phyloP scores from a whole-genome alignment of 2,888 invertebrate species.

The Acronicta alni region DNA sequence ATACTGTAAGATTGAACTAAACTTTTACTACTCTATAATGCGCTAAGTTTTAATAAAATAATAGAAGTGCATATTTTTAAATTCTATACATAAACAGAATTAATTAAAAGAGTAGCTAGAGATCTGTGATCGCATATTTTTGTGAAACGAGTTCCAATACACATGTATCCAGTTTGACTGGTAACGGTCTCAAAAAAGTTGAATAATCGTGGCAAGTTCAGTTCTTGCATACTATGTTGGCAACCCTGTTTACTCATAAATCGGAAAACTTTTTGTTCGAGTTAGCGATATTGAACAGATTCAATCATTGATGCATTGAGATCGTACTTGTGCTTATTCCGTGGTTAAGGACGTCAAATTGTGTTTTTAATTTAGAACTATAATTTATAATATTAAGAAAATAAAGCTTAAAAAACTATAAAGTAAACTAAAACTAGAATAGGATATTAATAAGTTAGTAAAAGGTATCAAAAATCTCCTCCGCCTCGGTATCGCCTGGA shows the following conservation, averaged over 20 bases:
- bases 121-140: conserved; percentile 43
- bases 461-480: no score
- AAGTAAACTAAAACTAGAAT: no score
- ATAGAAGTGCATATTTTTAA: conserved; percentile 1
- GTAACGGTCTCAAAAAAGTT: conserved; percentile 38
- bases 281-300: conserved; percentile 46
- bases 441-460: no score
- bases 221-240: conserved; percentile 31
- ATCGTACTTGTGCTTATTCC: no score
- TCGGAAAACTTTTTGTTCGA: conserved; percentile 35
- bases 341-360: no score
- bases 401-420: no score
- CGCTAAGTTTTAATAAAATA: background rate
- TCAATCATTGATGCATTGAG: conserved; percentile 15
- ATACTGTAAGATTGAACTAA: no score
- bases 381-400: no score
- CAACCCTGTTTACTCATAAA: conserved; percentile 26
- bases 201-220: conserved; percentile 46
- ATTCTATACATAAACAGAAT: conserved; percentile 10
- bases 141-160: conserved; percentile 42
- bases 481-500: no score
- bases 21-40: no score
- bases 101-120: conserved; percentile 22
- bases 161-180: conserved; percentile 35
- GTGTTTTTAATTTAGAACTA: no score